Evolutionary conservation across 2,113 vertebrate species (phyloP), one percentile per base, ranked within the genome.

Genomic region (Oryzias melastigma): DNA sequence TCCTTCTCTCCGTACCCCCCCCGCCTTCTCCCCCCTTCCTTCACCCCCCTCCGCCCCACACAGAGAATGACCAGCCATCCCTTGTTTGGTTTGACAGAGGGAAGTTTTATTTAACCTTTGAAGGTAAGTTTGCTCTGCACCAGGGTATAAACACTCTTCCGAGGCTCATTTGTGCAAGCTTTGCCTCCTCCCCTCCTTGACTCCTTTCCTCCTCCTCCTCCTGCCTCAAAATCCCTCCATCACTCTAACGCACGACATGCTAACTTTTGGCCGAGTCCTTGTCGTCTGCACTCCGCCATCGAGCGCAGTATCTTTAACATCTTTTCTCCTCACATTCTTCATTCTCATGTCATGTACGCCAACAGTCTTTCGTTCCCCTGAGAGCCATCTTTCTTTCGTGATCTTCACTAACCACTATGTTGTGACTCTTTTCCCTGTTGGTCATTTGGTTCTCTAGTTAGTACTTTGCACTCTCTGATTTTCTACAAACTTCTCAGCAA

Each of bases 61-160:
- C 97, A 99, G 97, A 99, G 93, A 98, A 96, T 95, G 96, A 98
- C 93, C 97, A 99, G 94, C 97, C 96, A 92, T 98, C 96, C 93
- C 95, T 98, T 94, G 97, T 98, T 92, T 99, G 97, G 97, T 98
- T 99, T 99, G 97, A 99, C 96, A 95, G 96, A 98, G 97, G 97
- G 94, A 98, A 99, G 94, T 99, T 99, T 98, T 99, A 99, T 98
- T 98, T 99, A 95, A 99, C 97, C 90, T 99, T 99, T 90, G 97
- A 99, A 98, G 97, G 97, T 99, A 98, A 99, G 97, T 98, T 90
- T 88, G 87, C 81, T 93, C 88, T 77, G 46, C 74, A 85, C 70
- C 66, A 75, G 85, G 81, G 69, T 50, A 68, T 67, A 56, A 12
- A 24, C 85, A 90, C 92, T 88, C 65, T 78, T 87, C 82, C 40